Base-by-base conservation (phyloP, 2,113 vertebrate genomes). In the Puntigrus tetrazona region DNA sequence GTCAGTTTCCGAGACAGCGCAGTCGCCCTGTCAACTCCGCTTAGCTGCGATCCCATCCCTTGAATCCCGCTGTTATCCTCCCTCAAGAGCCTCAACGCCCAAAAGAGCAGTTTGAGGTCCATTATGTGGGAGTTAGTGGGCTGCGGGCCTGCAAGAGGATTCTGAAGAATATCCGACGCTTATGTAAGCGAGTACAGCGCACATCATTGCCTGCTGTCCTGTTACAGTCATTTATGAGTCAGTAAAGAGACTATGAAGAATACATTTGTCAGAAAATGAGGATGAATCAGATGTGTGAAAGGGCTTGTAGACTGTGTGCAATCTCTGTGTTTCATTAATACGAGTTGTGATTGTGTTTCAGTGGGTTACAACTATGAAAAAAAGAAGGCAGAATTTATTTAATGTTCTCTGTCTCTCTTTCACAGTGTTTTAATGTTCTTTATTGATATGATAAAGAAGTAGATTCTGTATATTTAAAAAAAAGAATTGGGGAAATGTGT, bases 1-100 rank as follows among this genome's bases (percentile, higher is more conserved):
- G 65, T 47, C 83, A 80, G 83, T 84, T 77, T 84, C 34, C 20
- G 29, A 74, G 81, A 75, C 70, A 83, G 11, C 7, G 5, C 70
- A 34, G 81, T 55, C 27, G 55, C 38, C 70, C 55, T 63, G 81
- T 83, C 81, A 83, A 75, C 81, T 74, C 36, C 11, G 1, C 81
- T 83, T 83, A 61, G 13, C 70, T 57, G 38, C 29, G 81, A 59
- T 63, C 52, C 36, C 81, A 57, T 63, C 70, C 81, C 38, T n/a
- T 9, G 57, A 18, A 74, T 83, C 70, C 70, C 1, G 1, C 38
- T 74, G 70, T 73, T 74, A 61, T 47, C 52, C 36, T 50, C 57
- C 36, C 70, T 45, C 6, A 29, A 31, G 72, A 61, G 31, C 31
- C 67, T n/a, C 13, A 3, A 5, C 6, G 2, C 50, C 36, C 52